Conservation (phyloP, 1,140 invertebrate genomes). For the Galleria mellonella region DNA sequence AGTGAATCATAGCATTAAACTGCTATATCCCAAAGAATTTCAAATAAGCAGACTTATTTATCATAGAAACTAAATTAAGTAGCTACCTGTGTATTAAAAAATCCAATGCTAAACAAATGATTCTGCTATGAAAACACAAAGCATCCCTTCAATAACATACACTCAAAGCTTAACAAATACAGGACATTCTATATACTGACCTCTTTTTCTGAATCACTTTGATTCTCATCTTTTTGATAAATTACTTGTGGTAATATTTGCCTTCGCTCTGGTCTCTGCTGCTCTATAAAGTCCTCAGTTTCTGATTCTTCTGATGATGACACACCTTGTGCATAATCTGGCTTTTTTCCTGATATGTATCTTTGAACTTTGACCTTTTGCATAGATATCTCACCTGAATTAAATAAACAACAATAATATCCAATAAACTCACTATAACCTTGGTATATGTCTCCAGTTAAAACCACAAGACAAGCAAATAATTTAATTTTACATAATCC, state of each 20-base stretch:
- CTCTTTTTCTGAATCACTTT: slow-evolving; percentile 63
- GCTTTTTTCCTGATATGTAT: slow-evolving; percentile 94
- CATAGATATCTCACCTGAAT: slow-evolving; percentile 93
- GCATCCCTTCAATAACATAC: too few relatives aligned
- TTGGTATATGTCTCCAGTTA: too few relatives aligned
- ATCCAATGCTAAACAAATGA: too few relatives aligned
- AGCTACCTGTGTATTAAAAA: too few relatives aligned
- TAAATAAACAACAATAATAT: background rate
- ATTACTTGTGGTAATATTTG: slow-evolving; percentile 55
- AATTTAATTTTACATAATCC: too few relatives aligned
- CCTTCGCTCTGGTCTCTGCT: slow-evolving; percentile 60
- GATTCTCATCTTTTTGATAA: slow-evolving; percentile 68
- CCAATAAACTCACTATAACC: background rate
- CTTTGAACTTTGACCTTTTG: slow-evolving; percentile 97
- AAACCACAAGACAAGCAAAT: background rate
- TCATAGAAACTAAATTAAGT: too few relatives aligned
- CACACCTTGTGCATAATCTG: slow-evolving; percentile 91
- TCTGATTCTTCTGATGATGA: slow-evolving; percentile 90
- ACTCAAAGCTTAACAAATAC: too few relatives aligned
- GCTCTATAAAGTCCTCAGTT: slow-evolving; percentile 88
- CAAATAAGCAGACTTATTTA: too few relatives aligned
- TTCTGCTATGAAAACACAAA: too few relatives aligned
- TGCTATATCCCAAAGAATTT: too few relatives aligned
- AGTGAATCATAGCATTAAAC: too few relatives aligned
- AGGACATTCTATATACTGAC: slow-evolving; percentile 20